Percentiles rank a stretch among this genome's conserved stretches.
These are phyloP conservation scores for Porites lobata DNA, from an alignment of 92 coral and sea anemone genomes.

Conservation along the genomic window DNA sequence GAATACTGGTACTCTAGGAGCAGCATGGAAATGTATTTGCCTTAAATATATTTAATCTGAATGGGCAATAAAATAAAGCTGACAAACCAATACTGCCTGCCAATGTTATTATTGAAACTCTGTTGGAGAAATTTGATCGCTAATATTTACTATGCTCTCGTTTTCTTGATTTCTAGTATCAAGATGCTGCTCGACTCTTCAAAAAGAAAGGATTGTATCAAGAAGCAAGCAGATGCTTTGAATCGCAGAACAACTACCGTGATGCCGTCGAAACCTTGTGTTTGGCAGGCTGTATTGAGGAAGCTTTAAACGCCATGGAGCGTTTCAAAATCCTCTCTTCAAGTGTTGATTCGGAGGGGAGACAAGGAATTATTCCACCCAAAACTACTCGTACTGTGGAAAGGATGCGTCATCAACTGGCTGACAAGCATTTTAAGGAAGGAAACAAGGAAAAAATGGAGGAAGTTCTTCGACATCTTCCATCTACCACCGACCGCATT, in stretches of 20 bases:
- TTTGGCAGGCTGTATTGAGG: slow-evolving; percentile 52
- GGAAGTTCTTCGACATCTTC: slow-evolving; percentile 75
- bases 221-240: slow-evolving; percentile 76
- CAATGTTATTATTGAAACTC: slow-evolving; percentile 58
- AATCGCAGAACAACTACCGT: slow-evolving; percentile 61
- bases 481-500: slow-evolving; percentile 80
- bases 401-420: slow-evolving; percentile 74
- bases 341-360: slow-evolving; percentile 18
- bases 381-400: slow-evolving; percentile 75
- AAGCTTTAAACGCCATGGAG: slow-evolving; percentile 59
- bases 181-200: slow-evolving; percentile 70
- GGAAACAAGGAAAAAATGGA: slow-evolving; percentile 73
- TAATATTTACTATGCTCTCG: background rate
- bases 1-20: too few relatives aligned
- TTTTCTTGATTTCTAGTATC: slow-evolving; percentile 42
- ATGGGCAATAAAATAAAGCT: too few relatives aligned
- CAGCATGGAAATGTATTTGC: too few relatives aligned
- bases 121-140: slow-evolving; percentile 71
- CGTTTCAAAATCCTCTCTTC: slow-evolving; percentile 10
- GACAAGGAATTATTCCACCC: slow-evolving; percentile 73
- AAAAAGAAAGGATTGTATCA: slow-evolving; percentile 38
- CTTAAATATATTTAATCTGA: too few relatives aligned
- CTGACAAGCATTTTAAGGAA: slow-evolving; percentile 63
- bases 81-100: slow-evolving; percentile 58
- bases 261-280: slow-evolving; percentile 75